Evolutionary conservation across 2,888 invertebrate species (phyloP).

Genomic region (Papilio protenor): DNA sequence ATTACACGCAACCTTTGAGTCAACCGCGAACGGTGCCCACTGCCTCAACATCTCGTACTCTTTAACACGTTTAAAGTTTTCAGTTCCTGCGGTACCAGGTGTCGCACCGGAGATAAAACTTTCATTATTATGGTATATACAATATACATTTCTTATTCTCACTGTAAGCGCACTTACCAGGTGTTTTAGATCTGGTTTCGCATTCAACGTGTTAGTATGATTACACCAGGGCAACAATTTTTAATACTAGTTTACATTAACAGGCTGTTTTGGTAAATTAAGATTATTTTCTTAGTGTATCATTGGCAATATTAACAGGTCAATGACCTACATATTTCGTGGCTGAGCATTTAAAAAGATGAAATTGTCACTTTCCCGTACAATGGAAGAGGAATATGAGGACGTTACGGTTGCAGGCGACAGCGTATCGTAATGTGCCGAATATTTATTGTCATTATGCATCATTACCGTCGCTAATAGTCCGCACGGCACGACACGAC

Average conservation of each 20-base stretch:
- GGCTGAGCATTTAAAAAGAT: not conserved
- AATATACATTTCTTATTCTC: no score
- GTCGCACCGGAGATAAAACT: no score
- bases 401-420: conserved; percentile 50
- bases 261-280: not conserved
- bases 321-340: not conserved
- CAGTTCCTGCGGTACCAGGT: no score
- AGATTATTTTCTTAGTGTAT: not conserved
- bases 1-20: conserved; percentile 65
- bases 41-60: conserved; percentile 16
- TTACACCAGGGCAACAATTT: not conserved
- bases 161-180: no score
- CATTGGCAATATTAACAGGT: not conserved
- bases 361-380: not conserved
- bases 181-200: no score
- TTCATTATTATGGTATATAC: no score
- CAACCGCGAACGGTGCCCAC: conserved; percentile 43
- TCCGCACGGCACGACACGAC: conserved; percentile 56
- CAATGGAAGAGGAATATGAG: conserved; percentile 59
- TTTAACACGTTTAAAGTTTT: not conserved
- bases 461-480: conserved; percentile 77
- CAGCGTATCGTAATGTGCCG: conserved; percentile 64
- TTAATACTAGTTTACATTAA: not conserved
- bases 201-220: no score
- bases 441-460: conserved; percentile 79